Evolutionary conservation across 2,888 invertebrate genomes (phyloP), one percentile per base, ranked within the genome.

Genomic region (Athalia rosae): DNA sequence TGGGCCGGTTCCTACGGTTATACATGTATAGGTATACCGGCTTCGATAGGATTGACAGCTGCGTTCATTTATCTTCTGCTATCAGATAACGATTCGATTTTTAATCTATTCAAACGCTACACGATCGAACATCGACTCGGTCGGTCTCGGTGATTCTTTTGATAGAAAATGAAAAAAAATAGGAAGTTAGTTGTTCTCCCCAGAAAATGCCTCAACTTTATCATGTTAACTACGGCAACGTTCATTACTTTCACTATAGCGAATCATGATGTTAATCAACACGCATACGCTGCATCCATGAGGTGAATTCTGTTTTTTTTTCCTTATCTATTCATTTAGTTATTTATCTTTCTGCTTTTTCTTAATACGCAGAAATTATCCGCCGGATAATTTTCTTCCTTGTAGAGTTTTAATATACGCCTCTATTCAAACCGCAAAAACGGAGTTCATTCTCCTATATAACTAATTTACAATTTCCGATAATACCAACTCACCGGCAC

Each of bases 1-100:
- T 15, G 80, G 15, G 83, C 86, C 81, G 81, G 83, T 83, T 84
- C 79, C 81, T 79, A 63, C 62, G 43, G 28, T 28, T 28, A 28
- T 28, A 28, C 28, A 1, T n/a, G n/a, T n/a, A n/a, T 2, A 28
- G 28, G 61, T 69, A 64, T 71, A 11, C 53, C 9, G 53, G 41
- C 67, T 28, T 4, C 48, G 53, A 9, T 11, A 67, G 28, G 53
- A 67, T 41, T 11, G 7, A 50, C 11, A 28, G 28, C 6, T 28
- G 7, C 9, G 28, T 28, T 28, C 28, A 28, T 28, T 28, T 53
- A n/a, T 7, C 6, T 6, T 6, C 53, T 53, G 28, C 28, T 28
- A 28, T 28, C 28, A 28, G 2, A 28, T 28, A 28, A 28, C 28
- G 28, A 2, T 28, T 28, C 28, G 2, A 28, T 28, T 28, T 28